Evolutionary conservation across 2,797 vertebrate species (phyloP), one percentile per base, ranked within the genome.

Genomic region (Protosalanx chinensis): DNA sequence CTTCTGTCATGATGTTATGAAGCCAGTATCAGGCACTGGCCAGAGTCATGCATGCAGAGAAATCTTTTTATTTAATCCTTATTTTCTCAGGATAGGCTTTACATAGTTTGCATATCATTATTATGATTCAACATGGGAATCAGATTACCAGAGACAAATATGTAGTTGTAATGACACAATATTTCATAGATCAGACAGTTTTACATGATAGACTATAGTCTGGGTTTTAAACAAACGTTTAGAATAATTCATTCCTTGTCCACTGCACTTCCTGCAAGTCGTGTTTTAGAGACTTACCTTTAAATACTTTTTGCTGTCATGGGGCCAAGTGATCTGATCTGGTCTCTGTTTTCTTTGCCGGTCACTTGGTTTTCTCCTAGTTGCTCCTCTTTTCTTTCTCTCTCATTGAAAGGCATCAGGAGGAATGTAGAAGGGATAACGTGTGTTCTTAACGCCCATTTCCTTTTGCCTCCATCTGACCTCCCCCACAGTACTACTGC

Each of bases 361-460:
- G 51, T 59, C 68, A 15, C 57, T 60, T 49, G 20, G 27, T 63
- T 53, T 72, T 27, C 74, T 62, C 51, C 62, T 67, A 20, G 74
- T 64, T 68, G 33, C 1, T 82, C 71, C 68, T 79, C 72, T 71
- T 67, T 67, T 72, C 56, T 72, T 62, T 67, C 58, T 61, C 68
- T 62, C 58, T 76, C 30, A 10, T 49, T 84, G 72, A 72, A 64
- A 76, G 70, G 75, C 74, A 68, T 49, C 75, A 68, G 57, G 57
- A 82, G 86, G 90, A 91, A 91, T 91, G 89, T 79, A 78, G 81
- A 84, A 79, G 70, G 74, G 77, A 87, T 85, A 83, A 82, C 90
- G 87, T 84, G 88, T 84, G 88, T 84, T 64, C 72, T 80, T 70
- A 66, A 85, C 85, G 84, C 85, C 86, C 90, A 90, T 89, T 92